Base-by-base conservation (phyloP, 2,797 vertebrate genomes). In the Brachyrhaphis roseni region DNA sequence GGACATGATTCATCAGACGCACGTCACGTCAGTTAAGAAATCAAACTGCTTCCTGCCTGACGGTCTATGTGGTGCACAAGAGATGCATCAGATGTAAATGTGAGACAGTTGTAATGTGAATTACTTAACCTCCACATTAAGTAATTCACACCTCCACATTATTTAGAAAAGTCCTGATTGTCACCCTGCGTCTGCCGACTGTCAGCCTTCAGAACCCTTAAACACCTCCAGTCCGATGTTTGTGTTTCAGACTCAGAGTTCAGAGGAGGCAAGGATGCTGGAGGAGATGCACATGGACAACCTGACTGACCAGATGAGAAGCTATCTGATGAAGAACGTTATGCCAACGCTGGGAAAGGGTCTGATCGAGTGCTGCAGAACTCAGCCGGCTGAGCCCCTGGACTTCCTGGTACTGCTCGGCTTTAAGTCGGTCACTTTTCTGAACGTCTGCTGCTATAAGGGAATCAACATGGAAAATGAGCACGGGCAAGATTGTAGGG, bases 331-430 rank as follows among this genome's bases (percentile, higher is more conserved):
- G 94, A 93, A 93, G 68, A 93, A 96, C 0, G 95, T 99, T 39
- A 97, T 98, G 96, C 97, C 98, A 74, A 97, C 96, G 0, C 95
- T 99, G 70, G 95, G 95, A 75, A 93, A 92, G 85, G 98, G 98
- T 1, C 94, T 99, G 77, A 95, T 93, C 0, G 95, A 97, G 39
- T 98, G 97, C 83, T 97, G 96, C 83, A 93, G 86, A 55, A 88
- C 92, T 49, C 94, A 92, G 20, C 97, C 98, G 0, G 93, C 95
- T 0, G 97, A 99, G 79, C 97, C 98, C 0, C 88, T 98, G 0
- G 96, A 98, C 89, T 99, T 98, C 92, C 94, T 99, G 97, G 93
- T 94, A 94, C 46, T 10, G 43, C 28, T 47, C 31, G 45, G 47
- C 49, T 4, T 11, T 5, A 6, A 0, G 0, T 41, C 36, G 1